Evolutionary conservation across 2,113 vertebrate genomes (phyloP).

Genomic region (Thymallus thymallus): DNA sequence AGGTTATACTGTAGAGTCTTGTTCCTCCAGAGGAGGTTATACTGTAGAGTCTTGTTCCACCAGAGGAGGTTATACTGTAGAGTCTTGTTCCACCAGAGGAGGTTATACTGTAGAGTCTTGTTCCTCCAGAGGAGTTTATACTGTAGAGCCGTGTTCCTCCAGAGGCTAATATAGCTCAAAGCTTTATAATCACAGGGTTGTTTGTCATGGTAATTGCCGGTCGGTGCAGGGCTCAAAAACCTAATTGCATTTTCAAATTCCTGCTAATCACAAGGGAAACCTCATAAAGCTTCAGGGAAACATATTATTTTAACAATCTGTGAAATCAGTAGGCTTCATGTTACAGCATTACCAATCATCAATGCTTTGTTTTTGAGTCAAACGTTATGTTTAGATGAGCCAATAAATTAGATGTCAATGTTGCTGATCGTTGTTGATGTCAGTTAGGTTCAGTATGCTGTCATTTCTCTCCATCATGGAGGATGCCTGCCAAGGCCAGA

Average conservation of each 20-base stretch:
- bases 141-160: no score
- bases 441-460: no score
- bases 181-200: conserved; percentile 51
- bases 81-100: no score
- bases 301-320: neutral
- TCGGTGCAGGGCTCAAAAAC: neutral
- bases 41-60: no score
- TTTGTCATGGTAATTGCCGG: conserved; percentile 51
- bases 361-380: neutral
- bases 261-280: neutral
- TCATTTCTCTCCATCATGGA: no score
- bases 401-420: neutral
- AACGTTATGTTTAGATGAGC: neutral
- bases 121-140: no score
- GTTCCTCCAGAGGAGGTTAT: no score
- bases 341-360: neutral
- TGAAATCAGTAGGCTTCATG: neutral
- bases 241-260: conserved; percentile 15
- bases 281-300: neutral
- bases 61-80: conserved; percentile 4
- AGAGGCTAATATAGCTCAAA: conserved; percentile 50
- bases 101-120: no score
- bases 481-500: no score
- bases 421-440: neutral
- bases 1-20: no score